A percentile compares a stretch with the other conserved stretches of the same genome.
Evolutionary conservation across 2,797 vertebrate species (phyloP).

Genomic region (Nasua narica): DNA sequence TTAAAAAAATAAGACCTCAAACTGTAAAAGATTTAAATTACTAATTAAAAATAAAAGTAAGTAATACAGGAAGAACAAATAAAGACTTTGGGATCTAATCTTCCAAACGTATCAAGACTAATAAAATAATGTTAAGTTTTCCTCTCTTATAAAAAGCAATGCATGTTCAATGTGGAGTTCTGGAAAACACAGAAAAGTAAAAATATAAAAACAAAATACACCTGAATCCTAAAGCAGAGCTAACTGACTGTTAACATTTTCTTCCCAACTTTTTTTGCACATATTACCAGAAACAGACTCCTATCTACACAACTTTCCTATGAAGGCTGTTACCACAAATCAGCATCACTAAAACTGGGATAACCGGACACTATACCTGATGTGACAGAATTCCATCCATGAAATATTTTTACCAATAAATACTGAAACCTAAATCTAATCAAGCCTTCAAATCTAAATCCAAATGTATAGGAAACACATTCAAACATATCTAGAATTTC

Average conservation of each 20-base stretch:
- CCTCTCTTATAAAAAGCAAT: neutral
- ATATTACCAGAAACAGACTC: neutral
- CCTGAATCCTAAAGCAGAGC: neutral
- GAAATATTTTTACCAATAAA: neutral
- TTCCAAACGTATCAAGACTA: neutral
- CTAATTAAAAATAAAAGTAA: neutral
- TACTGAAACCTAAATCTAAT: neutral
- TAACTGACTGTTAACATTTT: neutral
- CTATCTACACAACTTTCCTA: neutral
- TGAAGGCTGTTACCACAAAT: neutral
- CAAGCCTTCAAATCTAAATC: neutral
- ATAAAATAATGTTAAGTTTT: conserved; percentile 1
- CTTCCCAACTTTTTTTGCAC: too few relatives aligned
- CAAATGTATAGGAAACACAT: neutral
- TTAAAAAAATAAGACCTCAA: neutral
- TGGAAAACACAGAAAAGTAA: neutral
- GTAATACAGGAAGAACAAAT: neutral
- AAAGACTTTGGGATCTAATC: neutral
- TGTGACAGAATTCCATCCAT: neutral
- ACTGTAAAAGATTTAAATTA: neutral
- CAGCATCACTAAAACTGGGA: neutral
- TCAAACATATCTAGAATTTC: neutral
- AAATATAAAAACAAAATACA: neutral
- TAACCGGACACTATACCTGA: neutral
- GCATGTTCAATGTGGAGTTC: neutral